phyloP scores from a whole-genome alignment of 2,888 invertebrate species.

The Cantharis nigra region DNA sequence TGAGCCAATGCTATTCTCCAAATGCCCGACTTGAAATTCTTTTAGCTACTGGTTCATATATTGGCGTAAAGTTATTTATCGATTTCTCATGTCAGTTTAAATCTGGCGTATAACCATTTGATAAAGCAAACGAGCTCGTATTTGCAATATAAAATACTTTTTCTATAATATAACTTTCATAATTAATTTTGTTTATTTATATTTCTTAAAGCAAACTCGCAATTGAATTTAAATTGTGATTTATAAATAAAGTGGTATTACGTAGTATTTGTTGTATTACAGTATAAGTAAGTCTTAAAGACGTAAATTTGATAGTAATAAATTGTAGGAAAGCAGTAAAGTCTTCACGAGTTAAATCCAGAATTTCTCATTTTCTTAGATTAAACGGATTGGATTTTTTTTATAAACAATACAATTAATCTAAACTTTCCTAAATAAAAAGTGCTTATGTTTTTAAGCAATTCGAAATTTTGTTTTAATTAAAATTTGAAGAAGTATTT shows the following conservation, averaged over 20 bases:
- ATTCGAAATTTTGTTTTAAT: constrained; percentile 4
- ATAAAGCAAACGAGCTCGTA: constrained; percentile 2
- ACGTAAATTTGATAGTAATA: not conserved
- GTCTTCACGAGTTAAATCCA: not conserved
- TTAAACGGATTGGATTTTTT: not conserved
- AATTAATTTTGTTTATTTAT: not conserved
- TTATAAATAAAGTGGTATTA: not conserved
- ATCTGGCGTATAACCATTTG: constrained; percentile 24
- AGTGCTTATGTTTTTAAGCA: not conserved
- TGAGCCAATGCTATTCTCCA: constrained; percentile 27
- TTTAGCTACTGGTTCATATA: constrained; percentile 39
- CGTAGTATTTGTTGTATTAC: not conserved
- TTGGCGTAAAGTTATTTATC: constrained; percentile 40
- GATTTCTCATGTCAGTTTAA: constrained; percentile 35
- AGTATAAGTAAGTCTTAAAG: not conserved
- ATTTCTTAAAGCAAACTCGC: not conserved
- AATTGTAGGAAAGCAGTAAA: not conserved
- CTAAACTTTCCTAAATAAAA: not conserved
- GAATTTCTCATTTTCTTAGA: not conserved
- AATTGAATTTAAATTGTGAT: not conserved
- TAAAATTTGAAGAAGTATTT: constrained; percentile 21
- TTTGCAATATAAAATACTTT: constrained; percentile 10
- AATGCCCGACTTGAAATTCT: constrained; percentile 39
- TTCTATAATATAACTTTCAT: constrained; percentile 11
- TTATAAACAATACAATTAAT: not conserved